Percentiles rank a stretch among this genome's conserved stretches.
phyloP scores from a whole-genome alignment of 2,888 invertebrate genomes.

The Tricholauxania praeusta region DNA sequence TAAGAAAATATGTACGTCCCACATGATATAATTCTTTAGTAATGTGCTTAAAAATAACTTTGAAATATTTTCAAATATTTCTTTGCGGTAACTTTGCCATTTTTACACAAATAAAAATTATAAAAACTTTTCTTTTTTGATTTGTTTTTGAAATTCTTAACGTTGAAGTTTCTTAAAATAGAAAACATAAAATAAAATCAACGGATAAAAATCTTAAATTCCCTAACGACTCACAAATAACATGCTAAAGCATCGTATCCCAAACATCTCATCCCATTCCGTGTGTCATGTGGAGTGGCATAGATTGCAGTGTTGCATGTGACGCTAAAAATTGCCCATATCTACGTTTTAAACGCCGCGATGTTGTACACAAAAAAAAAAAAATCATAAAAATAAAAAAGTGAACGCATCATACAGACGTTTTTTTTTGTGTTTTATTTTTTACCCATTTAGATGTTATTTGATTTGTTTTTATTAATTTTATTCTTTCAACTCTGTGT shows the following conservation, averaged over 20 bases:
- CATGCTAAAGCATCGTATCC: slow-evolving; percentile 1
- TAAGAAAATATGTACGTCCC: no score
- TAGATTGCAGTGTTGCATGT: slow-evolving; percentile 12
- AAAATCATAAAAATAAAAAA: not conserved
- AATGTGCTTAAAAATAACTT: not conserved
- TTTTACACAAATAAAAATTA: no score
- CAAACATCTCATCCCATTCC: no score
- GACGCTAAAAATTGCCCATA: slow-evolving; percentile 5
- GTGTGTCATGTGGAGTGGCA: not conserved
- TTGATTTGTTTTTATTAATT: no score
- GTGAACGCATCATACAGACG: no score
- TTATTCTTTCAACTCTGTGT: no score
- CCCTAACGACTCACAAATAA: slow-evolving; percentile 4
- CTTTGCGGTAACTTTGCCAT: not conserved
- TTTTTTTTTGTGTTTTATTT: no score
- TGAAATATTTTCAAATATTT: not conserved
- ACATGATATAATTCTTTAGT: no score
- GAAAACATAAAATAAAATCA: not conserved
- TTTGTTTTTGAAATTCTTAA: no score
- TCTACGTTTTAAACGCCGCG: slow-evolving; percentile 8
- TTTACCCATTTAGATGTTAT: no score
- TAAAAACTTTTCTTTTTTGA: no score
- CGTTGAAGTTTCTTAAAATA: not conserved
- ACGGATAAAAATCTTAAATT: not conserved
- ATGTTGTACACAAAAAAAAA: not conserved